phyloP scores from a whole-genome alignment of 2,113 vertebrate species.

The Dromas ardeola region DNA sequence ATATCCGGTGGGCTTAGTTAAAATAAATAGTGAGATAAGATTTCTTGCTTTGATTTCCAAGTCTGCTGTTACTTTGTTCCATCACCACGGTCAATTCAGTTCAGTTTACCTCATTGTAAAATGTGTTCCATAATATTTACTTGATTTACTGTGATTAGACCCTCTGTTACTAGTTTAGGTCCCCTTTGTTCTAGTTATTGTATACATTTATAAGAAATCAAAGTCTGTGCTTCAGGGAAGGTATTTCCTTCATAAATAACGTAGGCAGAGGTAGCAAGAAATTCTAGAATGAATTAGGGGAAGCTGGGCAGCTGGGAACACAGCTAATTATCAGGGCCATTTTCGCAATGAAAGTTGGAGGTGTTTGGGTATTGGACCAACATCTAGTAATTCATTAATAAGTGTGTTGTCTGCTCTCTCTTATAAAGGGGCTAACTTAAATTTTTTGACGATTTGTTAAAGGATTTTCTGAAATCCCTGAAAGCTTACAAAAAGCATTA shows the following conservation, averaged over 20 bases:
- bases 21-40: neutral
- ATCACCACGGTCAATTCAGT: neutral
- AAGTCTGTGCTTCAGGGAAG: neutral
- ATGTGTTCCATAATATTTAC: neutral
- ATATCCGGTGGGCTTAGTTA: neutral
- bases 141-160: neutral
- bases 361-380: neutral
- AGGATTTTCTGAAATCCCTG: neutral
- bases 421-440: neutral
- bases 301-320: neutral
- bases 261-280: neutral
- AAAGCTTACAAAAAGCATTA: neutral
- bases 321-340: neutral
- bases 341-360: neutral
- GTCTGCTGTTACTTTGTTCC: neutral
- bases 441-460: neutral
- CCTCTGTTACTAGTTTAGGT: neutral
- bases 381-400: neutral
- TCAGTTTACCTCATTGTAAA: neutral
- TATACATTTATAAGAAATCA: neutral
- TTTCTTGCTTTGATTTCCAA: constrained; percentile 26
- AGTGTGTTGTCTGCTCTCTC: neutral
- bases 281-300: neutral
- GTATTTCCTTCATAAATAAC: neutral
- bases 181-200: neutral